Evolutionary conservation across 2,113 vertebrate genomes (phyloP).

Genomic region (Camarhynchus parvulus): DNA sequence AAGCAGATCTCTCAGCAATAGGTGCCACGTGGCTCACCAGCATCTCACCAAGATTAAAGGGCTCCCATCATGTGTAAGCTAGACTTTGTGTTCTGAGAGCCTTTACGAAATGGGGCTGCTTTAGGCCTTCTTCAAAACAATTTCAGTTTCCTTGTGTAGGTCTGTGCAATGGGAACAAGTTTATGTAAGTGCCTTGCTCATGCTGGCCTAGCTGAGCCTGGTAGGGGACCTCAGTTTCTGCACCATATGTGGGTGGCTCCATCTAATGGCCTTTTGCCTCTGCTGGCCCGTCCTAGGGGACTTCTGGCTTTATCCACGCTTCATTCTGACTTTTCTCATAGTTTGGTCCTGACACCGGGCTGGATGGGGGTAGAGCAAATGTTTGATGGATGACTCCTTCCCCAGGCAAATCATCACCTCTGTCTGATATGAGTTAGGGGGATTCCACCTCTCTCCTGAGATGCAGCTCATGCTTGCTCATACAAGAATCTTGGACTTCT

Average conservation of each 20-base stretch:
- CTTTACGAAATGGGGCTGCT: background rate
- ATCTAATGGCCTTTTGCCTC: background rate
- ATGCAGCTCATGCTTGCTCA: background rate
- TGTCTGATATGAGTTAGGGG: slow-evolving; percentile 43
- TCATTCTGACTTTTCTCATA: background rate
- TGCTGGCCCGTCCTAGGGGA: background rate
- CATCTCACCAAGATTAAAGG: background rate
- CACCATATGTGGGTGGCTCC: fast-evolving
- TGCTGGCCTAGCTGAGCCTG: background rate
- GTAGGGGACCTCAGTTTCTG: background rate
- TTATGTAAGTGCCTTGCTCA: background rate
- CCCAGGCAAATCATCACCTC: slow-evolving; percentile 29
- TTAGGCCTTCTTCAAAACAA: background rate
- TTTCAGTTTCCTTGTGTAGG: background rate
- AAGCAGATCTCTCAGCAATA: background rate
- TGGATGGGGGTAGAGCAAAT: background rate
- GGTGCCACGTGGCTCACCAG: background rate
- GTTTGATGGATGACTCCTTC: slow-evolving; percentile 42
- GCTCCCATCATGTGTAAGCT: fast-evolving
- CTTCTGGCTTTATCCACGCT: background rate
- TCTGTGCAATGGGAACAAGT: background rate
- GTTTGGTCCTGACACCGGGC: background rate
- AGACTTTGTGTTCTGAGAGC: background rate
- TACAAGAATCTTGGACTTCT: background rate
- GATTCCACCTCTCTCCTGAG: slow-evolving; percentile 40